Percentiles rank a stretch among this genome's conserved stretches.
These are phyloP conservation scores for Sminthurinus aureus DNA, from an alignment of 2,888 invertebrate species.

Conservation along the genomic window DNA sequence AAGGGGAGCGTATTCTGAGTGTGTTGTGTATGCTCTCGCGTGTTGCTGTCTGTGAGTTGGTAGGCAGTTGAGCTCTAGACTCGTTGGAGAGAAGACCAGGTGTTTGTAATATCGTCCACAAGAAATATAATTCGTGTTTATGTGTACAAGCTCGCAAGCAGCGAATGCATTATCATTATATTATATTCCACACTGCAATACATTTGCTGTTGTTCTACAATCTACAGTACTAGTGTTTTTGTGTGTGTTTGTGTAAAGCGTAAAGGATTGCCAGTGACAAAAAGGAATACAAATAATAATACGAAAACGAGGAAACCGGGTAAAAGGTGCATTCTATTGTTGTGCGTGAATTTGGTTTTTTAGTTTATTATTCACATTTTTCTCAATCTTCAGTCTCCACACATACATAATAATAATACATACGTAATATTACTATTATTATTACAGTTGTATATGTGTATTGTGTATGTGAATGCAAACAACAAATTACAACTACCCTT, in stretches of 20 bases:
- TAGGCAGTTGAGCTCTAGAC: conserved; percentile 2
- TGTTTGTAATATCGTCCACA: conserved; percentile 7
- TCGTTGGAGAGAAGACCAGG: conserved; percentile 11
- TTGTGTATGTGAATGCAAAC: too few species aligned
- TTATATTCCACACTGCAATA: not conserved
- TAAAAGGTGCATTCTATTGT: conserved; percentile 1
- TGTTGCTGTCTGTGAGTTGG: not conserved
- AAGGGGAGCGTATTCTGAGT: too few species aligned
- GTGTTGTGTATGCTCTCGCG: not conserved
- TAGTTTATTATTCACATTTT: not conserved
- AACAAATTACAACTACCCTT: too few species aligned
- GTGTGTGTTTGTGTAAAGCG: not conserved
- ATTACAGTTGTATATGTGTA: too few species aligned
- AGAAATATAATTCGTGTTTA: not conserved
- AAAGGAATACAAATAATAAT: too few species aligned
- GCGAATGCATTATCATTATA: not conserved
- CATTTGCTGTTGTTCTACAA: not conserved
- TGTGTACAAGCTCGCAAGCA: not conserved
- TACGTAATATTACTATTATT: too few species aligned
- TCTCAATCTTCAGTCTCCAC: too few species aligned
- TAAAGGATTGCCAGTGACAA: too few species aligned
- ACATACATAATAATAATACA: too few species aligned
- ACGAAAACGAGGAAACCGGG: not conserved
- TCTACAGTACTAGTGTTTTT: not conserved
- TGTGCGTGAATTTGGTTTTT: not conserved